phyloP scores from a whole-genome alignment of 1,140 invertebrate genomes.

The Yoshiicerus persimilis region DNA sequence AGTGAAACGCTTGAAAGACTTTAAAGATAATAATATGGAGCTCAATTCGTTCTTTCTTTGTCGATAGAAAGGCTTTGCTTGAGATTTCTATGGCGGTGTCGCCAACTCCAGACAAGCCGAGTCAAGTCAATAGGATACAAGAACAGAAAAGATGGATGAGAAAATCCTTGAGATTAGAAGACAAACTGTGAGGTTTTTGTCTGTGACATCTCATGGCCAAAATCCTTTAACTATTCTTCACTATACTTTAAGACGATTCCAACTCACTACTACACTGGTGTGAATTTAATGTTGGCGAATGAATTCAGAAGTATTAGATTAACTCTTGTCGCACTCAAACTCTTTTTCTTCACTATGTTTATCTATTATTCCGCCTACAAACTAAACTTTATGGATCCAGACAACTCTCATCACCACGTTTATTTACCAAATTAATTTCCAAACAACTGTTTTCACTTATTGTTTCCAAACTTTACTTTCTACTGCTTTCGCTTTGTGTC shows the following conservation, averaged over 20 bases:
- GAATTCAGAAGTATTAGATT: neutral
- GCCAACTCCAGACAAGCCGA: neutral
- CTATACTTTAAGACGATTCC: neutral
- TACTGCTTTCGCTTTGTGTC: too few relatives aligned
- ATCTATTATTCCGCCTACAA: neutral
- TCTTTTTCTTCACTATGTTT: neutral
- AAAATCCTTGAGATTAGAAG: slow-evolving; percentile 20
- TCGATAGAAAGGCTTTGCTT: neutral
- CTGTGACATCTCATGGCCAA: neutral
- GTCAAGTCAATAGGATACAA: neutral
- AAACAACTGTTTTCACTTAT: too few relatives aligned
- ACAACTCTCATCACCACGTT: too few relatives aligned
- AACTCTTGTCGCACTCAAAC: neutral
- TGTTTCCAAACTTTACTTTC: too few relatives aligned
- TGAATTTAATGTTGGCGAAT: neutral
- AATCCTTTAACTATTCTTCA: neutral
- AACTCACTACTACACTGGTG: neutral
- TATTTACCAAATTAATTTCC: too few relatives aligned
- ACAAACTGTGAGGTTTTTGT: slow-evolving; percentile 26
- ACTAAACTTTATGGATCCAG: neutral
- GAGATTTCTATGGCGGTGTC: neutral
- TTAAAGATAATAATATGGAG: neutral
- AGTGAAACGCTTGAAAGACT: neutral
- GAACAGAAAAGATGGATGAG: slow-evolving; percentile 12
- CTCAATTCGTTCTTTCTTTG: neutral